Evolutionary conservation across 2,888 invertebrate species (phyloP), one percentile per base, ranked within the genome.

Genomic region (Megamerina dolium): DNA sequence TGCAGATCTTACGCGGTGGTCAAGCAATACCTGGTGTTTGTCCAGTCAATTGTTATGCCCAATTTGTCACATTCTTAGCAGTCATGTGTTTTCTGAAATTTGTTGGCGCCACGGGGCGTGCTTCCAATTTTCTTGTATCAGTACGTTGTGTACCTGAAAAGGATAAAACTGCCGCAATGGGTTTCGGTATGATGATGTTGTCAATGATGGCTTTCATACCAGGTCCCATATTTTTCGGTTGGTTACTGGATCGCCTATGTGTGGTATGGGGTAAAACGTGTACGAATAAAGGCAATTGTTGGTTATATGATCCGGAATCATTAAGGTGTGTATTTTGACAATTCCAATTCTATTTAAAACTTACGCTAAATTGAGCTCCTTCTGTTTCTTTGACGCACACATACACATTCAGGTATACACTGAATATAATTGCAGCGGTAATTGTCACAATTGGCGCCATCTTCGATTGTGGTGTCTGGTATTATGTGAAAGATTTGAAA

Each of bases 221-320:
- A 1, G 81, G 82, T 37, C 85, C 85, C 1, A 80, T 86, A 43
- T 70, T 85, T 31, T 84, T 83, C 57, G 85, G 86, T 29, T 80
- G 78, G 54, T 76, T 86, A 33, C 75, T 86, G 54, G 69, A 72
- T 51, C 57, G 52, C 34, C 77, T 82, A 3, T 85, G 84, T 57
- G 63, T 82, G 33, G 79, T 84, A n/a, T 85, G 84, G 84, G 83
- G 84, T 4, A 81, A 81, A 61, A 81, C 81, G 5, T 84, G 83
- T 57, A 73, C 77, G 4, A 78, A 76, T 34, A 77, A 76, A 35
- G 83, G 83, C 43, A 83, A 83, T 57, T 85, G 85, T 61, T 85
- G 84, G 84, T 70, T 83, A 3, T 85, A 84, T 63, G 79, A 84
- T 57, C 80, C 80, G 12, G 74, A 76, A 53, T 71, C 75, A 2